Evolutionary conservation across 2,888 invertebrate species (phyloP).

Genomic region (Drosophila helvetica): DNA sequence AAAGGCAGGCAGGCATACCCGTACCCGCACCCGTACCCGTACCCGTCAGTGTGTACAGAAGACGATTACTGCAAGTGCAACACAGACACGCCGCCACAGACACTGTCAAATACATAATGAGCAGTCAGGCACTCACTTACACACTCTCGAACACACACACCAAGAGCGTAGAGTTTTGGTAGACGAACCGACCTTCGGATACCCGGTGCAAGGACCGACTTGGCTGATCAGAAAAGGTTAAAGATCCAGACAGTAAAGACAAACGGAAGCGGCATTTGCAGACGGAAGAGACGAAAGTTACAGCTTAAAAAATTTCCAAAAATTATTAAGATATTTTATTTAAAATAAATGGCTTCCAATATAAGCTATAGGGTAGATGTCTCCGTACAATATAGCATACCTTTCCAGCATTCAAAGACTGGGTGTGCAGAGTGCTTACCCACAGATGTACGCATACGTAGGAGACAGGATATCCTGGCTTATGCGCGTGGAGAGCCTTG

Average conservation of each 20-base stretch:
- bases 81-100: conserved; percentile 12
- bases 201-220: conserved; percentile 3
- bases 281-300: too few species aligned
- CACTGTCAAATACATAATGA: conserved; percentile 71
- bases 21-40: neutral
- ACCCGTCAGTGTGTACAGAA: neutral
- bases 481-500: conserved; percentile 69
- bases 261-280: too few species aligned
- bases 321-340: too few species aligned
- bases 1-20: conserved; percentile 27
- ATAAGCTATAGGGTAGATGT: too few species aligned
- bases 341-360: too few species aligned
- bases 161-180: neutral
- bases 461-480: conserved; percentile 68
- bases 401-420: neutral
- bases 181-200: neutral
- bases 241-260: too few species aligned
- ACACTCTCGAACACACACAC: conserved; percentile 17
- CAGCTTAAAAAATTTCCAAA: too few species aligned
- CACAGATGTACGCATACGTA: conserved; percentile 29
- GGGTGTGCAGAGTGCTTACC: neutral
- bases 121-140: conserved; percentile 60
- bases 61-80: conserved; percentile 12
- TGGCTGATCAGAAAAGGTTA: too few species aligned
- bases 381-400: too few species aligned